phyloP scores from a whole-genome alignment of 2,888 invertebrate species.

The Tipula vernalis region DNA sequence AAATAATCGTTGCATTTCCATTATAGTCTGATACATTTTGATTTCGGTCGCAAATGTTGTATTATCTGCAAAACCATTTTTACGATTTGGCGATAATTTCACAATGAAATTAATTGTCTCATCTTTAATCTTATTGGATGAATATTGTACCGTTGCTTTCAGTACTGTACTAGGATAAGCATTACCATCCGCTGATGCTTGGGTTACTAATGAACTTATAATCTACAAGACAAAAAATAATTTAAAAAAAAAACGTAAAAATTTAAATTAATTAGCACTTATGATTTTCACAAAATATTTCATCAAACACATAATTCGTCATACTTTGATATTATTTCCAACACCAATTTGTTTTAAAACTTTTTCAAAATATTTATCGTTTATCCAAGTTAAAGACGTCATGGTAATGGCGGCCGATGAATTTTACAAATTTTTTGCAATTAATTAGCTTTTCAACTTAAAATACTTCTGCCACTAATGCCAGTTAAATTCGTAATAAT shows the following conservation, averaged over 20 bases:
- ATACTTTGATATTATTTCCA: slow-evolving; percentile 5
- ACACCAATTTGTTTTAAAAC: slow-evolving; percentile 6
- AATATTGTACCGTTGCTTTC: neutral
- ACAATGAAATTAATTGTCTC: neutral
- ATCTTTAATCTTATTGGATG: neutral
- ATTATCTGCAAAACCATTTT: neutral
- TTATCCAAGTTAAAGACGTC: neutral
- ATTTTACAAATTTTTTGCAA: neutral
- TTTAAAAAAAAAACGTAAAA: neutral
- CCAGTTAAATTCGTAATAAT: neutral
- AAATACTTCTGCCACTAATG: neutral
- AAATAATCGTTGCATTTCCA: neutral
- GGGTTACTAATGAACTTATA: neutral
- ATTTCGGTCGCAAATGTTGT: neutral
- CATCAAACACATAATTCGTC: neutral
- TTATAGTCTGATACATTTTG: neutral
- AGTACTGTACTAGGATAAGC: neutral
- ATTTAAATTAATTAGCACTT: neutral
- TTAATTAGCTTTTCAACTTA: neutral
- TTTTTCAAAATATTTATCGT: slow-evolving; percentile 5
- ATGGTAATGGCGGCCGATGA: neutral
- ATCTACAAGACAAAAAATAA: neutral
- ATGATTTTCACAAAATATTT: neutral
- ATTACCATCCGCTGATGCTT: neutral
- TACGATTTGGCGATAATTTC: neutral